A percentile compares a stretch with the other conserved stretches of the same genome.
phyloP scores from a whole-genome alignment of 2,113 vertebrate genomes.

The Bombycilla garrulus region DNA sequence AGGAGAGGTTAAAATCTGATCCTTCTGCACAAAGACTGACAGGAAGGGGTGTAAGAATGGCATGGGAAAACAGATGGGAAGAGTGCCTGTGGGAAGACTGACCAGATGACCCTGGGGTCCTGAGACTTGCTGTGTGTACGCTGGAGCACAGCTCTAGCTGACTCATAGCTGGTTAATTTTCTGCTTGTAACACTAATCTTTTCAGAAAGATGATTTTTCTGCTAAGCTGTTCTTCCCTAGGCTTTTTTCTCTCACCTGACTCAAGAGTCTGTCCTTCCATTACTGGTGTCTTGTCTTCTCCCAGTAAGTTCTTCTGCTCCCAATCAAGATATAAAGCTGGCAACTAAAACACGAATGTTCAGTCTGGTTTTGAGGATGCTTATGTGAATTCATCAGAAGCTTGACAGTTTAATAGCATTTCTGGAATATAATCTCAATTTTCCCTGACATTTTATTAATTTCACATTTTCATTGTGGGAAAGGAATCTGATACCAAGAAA shows the following conservation, averaged over 20 bases:
- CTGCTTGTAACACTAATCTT: background rate
- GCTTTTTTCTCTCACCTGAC: background rate
- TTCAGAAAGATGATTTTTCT: background rate
- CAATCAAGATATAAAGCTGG: background rate
- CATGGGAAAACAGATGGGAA: slow-evolving; percentile 17
- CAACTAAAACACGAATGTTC: background rate
- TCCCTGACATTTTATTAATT: slow-evolving; percentile 1
- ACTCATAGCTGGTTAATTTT: background rate
- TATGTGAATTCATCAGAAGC: background rate
- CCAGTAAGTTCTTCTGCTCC: background rate
- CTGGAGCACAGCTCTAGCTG: background rate
- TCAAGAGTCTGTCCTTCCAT: background rate
- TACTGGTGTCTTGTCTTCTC: background rate
- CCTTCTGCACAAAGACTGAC: background rate
- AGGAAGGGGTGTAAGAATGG: slow-evolving; percentile 4
- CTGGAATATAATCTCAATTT: background rate
- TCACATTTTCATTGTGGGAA: background rate
- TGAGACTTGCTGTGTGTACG: background rate
- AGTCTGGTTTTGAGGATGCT: background rate
- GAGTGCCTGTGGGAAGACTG: background rate
- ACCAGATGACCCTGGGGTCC: background rate
- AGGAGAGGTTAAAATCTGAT: background rate
- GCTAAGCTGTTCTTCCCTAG: background rate
- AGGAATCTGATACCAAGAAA: background rate
- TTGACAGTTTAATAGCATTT: background rate